A percentile compares a stretch with the other conserved stretches of the same genome.
Evolutionary conservation across 1,140 invertebrate genomes (phyloP).

Genomic region (Macrosteles quadrilineatus): DNA sequence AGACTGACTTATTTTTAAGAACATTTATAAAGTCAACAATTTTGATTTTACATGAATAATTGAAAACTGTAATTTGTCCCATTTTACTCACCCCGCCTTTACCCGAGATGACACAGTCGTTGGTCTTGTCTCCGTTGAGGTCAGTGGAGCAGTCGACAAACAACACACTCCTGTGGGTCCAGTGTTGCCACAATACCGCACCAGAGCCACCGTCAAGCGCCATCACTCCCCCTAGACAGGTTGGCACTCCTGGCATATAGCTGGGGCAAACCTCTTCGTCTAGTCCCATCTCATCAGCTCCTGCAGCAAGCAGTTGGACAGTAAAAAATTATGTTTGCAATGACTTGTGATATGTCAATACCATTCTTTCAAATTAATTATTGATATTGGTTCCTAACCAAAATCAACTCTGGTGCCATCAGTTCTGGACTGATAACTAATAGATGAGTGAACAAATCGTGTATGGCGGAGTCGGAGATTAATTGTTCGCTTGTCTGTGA

Average conservation of each 20-base stretch:
- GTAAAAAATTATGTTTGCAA: no score
- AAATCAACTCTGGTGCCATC: no score
- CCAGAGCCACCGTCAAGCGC: slow-evolving; percentile 75
- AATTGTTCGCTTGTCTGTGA: no score
- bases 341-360: slow-evolving; percentile 6
- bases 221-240: slow-evolving; percentile 76
- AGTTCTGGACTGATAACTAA: no score
- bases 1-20: no score
- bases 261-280: slow-evolving; percentile 61
- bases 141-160: slow-evolving; percentile 74
- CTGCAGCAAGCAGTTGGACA: slow-evolving; percentile 31
- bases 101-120: slow-evolving; percentile 75
- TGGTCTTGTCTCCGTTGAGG: slow-evolving; percentile 66
- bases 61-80: no score
- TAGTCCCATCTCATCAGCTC: slow-evolving; percentile 33
- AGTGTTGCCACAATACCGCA: slow-evolving; percentile 72
- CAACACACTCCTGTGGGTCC: slow-evolving; percentile 59
- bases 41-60: no score
- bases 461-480: no score
- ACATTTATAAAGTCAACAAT: no score
- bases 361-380: not conserved
- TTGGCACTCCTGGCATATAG: slow-evolving; percentile 62
- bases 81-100: slow-evolving; percentile 63
- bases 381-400: not conserved
- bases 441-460: no score